Percentiles rank a stretch among this genome's conserved stretches.
These are phyloP conservation scores for Hemicrepidius hirtus DNA, from an alignment of 2,888 invertebrate species.

Conservation along the genomic window DNA sequence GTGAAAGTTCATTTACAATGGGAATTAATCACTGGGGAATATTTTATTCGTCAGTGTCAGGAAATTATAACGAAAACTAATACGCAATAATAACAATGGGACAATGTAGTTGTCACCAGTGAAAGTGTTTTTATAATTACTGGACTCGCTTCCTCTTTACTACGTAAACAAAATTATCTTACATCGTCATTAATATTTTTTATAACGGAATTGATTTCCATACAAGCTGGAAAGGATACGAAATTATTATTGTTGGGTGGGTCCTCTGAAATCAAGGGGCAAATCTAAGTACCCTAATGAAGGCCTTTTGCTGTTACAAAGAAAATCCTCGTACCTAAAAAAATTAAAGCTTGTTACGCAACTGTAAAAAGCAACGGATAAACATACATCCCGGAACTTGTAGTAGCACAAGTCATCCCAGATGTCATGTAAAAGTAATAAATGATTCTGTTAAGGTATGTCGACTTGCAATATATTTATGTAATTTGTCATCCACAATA, in stretches of 20 bases:
- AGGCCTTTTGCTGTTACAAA: too few species aligned
- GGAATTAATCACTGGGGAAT: conserved; percentile 19
- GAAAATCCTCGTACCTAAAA: too few species aligned
- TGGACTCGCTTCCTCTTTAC: background rate
- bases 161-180: too few species aligned
- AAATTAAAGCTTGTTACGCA: too few species aligned
- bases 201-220: background rate
- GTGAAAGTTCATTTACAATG: conserved; percentile 24
- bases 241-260: too few species aligned
- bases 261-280: too few species aligned
- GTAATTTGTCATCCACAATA: conserved; percentile 17
- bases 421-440: conserved; percentile 3
- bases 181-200: background rate
- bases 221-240: too few species aligned
- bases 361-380: too few species aligned
- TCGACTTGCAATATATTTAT: conserved; percentile 1
- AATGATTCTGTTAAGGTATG: background rate
- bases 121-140: conserved; percentile 33
- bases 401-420: background rate
- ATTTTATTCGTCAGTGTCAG: conserved; percentile 14
- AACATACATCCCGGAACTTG: conserved; percentile 11
- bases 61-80: conserved; percentile 7
- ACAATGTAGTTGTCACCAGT: conserved; percentile 31
- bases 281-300: too few species aligned
- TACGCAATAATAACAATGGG: conserved; percentile 19